These are phyloP conservation scores for Cantharis flavilabris DNA, from an alignment of 2,888 invertebrate species.

Conservation along the genomic window DNA sequence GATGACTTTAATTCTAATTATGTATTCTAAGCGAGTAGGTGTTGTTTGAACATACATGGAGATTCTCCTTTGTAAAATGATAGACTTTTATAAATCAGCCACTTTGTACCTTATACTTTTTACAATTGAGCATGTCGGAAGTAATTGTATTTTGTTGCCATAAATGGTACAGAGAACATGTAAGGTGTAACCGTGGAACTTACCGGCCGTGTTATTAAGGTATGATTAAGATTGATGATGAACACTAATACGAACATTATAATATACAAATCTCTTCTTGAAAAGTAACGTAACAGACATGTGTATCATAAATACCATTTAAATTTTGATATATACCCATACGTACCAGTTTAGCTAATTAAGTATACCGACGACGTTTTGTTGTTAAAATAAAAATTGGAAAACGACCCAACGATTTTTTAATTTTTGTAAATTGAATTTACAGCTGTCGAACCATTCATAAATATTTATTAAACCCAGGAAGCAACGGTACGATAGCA, in stretches of 20 bases:
- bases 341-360: neutral
- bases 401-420: neutral
- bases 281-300: constrained; percentile 13
- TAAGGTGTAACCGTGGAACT: constrained; percentile 27
- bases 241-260: neutral
- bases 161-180: constrained; percentile 6
- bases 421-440: neutral
- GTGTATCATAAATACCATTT: neutral
- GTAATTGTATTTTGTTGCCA: constrained; percentile 20
- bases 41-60: neutral
- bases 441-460: neutral
- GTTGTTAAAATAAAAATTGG: neutral
- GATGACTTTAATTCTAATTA: neutral
- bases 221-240: constrained; percentile 27
- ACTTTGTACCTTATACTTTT: constrained; percentile 2
- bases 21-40: neutral
- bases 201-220: constrained; percentile 21
- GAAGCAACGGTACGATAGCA: neutral
- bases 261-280: constrained; percentile 1
- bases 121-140: constrained; percentile 19
- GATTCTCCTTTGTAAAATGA: neutral
- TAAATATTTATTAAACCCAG: neutral
- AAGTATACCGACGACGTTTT: neutral
- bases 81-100: constrained; percentile 1
- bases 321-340: neutral